phyloP scores from a whole-genome alignment of 2,888 invertebrate species.

The Torymus auratus region DNA sequence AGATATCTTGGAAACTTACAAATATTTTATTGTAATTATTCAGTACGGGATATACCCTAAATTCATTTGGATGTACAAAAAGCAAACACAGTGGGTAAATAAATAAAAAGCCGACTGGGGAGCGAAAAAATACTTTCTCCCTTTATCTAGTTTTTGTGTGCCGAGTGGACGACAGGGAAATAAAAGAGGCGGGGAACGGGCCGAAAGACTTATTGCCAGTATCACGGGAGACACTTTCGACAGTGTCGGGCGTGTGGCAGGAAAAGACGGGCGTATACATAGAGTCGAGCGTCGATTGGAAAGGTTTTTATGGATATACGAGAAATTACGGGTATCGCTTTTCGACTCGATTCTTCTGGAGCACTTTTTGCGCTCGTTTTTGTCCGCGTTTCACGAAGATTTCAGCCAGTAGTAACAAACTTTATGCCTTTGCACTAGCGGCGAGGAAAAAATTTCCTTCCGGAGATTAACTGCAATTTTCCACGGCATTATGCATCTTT shows the following conservation, averaged over 20 bases:
- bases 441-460: neutral
- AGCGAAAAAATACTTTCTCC: neutral
- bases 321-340: conserved; percentile 23
- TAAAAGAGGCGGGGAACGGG: conserved; percentile 2
- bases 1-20: no score
- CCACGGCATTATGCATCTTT: neutral
- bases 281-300: conserved; percentile 23
- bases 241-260: neutral
- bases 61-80: no score
- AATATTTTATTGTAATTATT: no score
- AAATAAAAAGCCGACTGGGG: no score
- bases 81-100: no score
- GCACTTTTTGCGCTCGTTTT: neutral
- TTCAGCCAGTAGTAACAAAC: neutral
- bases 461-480: conserved; percentile 3
- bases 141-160: no score
- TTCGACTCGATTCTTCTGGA: neutral
- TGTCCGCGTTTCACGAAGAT: neutral
- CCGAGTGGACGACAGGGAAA: neutral
- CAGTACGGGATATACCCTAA: no score
- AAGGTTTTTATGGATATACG: conserved; percentile 28
- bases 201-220: neutral
- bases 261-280: neutral
- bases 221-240: conserved; percentile 32
- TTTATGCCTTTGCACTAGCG: neutral